Conservation (phyloP, 2,888 invertebrate genomes). For the Amorpha juglandis region DNA sequence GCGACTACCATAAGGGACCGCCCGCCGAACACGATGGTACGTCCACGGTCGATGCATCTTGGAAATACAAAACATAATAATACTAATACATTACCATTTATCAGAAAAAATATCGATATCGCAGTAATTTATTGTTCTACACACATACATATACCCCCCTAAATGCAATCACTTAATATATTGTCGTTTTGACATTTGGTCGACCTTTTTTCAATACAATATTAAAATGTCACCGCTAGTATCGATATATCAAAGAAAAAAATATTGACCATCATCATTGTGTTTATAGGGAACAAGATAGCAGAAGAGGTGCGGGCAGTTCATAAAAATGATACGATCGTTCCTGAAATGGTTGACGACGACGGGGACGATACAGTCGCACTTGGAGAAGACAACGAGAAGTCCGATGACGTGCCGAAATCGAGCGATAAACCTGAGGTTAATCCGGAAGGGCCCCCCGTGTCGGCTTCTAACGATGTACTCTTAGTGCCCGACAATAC, state of each 20-base stretch:
- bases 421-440: conserved; percentile 47
- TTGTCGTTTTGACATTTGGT: too few species aligned
- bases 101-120: too few species aligned
- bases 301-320: neutral
- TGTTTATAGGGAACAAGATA: conserved; percentile 32
- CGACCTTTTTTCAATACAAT: too few species aligned
- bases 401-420: conserved; percentile 47
- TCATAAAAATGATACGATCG: conserved; percentile 36
- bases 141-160: too few species aligned
- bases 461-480: neutral
- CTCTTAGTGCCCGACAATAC: neutral
- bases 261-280: neutral
- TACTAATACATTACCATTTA: too few species aligned
- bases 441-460: conserved; percentile 4
- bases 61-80: too few species aligned
- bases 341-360: conserved; percentile 36
- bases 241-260: too few species aligned
- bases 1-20: conserved; percentile 70
- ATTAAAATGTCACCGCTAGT: too few species aligned
- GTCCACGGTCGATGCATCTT: too few species aligned
- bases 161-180: too few species aligned
- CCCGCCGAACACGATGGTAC: conserved; percentile 28
- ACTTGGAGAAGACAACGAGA: conserved; percentile 47
- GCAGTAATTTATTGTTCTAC: too few species aligned
- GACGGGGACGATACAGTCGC: conserved; percentile 48